A percentile compares a stretch with the other conserved stretches of the same genome.
phyloP scores from a whole-genome alignment of 2,113 vertebrate genomes.

The Hystrix brachyura region DNA sequence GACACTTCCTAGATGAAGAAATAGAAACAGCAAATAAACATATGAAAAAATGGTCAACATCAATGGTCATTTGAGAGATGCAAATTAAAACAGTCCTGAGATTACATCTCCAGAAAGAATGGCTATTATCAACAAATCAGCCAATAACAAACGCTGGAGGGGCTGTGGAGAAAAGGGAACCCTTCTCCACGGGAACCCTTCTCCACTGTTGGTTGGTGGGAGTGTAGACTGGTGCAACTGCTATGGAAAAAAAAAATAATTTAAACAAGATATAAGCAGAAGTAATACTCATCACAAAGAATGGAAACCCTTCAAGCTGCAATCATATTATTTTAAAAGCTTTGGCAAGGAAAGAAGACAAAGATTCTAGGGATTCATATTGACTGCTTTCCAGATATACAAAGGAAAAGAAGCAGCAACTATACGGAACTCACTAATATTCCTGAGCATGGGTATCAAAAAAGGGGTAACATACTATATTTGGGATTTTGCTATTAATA shows the following conservation, averaged over 20 bases:
- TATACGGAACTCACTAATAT: background rate
- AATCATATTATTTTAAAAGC: background rate
- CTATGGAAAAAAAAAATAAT: background rate
- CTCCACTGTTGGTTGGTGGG: no score
- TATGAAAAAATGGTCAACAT: no score
- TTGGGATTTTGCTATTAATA: slow-evolving; percentile 19
- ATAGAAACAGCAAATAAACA: no score
- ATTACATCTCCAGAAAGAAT: no score
- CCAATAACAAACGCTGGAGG: no score
- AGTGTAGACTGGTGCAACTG: no score
- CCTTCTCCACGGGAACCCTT: no score
- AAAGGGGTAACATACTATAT: background rate
- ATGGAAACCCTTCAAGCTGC: background rate
- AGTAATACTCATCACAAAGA: background rate
- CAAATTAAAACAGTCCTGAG: no score
- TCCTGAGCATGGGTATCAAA: background rate
- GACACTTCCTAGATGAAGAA: no score
- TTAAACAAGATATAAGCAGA: background rate
- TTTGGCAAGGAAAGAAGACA: background rate
- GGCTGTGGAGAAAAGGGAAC: no score
- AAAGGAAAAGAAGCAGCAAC: background rate
- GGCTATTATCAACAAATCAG: no score
- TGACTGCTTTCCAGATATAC: background rate
- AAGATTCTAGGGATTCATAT: background rate
- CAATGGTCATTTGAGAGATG: no score